Conservation (phyloP, 2,797 vertebrate species). For the Sparidentex hasta region DNA sequence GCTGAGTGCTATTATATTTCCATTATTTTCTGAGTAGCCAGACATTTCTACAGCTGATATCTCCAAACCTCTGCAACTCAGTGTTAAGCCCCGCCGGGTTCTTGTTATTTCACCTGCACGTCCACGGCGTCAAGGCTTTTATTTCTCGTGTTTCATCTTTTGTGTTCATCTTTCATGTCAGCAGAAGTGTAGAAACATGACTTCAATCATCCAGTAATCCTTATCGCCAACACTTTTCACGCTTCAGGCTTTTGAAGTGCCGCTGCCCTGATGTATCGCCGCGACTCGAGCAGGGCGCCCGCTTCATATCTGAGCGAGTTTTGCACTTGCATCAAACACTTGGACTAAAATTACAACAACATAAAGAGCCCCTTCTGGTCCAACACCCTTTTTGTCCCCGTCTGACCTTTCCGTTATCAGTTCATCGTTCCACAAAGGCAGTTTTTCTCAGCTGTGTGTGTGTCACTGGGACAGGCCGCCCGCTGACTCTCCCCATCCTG, state of each 20-base stretch:
- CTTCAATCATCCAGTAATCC: not conserved
- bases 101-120: slow-evolving; percentile 6
- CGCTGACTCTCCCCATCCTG: slow-evolving; percentile 48
- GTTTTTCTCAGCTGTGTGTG: slow-evolving; percentile 46
- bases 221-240: not conserved
- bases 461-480: slow-evolving; percentile 60
- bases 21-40: too few species aligned
- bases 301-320: not conserved
- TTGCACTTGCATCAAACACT: not conserved
- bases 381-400: not conserved
- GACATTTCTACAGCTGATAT: too few species aligned
- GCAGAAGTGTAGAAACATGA: not conserved
- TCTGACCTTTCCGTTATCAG: not conserved
- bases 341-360: not conserved
- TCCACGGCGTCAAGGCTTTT: not conserved
- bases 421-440: slow-evolving; percentile 4
- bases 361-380: not conserved
- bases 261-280: not conserved
- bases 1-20: too few species aligned
- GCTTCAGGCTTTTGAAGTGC: not conserved
- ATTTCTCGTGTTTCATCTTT: not conserved
- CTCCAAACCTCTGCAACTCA: too few species aligned
- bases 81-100: not conserved
- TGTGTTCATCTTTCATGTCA: not conserved
- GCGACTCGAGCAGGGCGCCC: not conserved